Conservation (phyloP, 92 coral and sea anemone species). For the Zoanthus gigantus region DNA sequence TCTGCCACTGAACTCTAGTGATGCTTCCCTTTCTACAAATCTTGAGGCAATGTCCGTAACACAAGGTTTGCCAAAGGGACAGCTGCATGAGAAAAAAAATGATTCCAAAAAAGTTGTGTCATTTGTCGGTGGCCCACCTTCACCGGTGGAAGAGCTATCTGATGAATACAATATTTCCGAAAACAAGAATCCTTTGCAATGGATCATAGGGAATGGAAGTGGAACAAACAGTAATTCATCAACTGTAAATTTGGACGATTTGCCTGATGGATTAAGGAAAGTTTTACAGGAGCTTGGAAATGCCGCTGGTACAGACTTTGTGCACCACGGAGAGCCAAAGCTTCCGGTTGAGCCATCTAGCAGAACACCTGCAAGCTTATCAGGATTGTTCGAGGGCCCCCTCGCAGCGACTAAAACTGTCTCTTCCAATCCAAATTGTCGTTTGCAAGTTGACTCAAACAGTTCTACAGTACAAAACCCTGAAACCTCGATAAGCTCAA, state of each 20-base stretch:
- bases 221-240: slow-evolving; percentile 8
- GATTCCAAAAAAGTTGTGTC: slow-evolving; percentile 27
- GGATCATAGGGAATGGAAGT: background rate
- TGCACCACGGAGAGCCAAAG: background rate
- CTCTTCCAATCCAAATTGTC: background rate
- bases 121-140: background rate
- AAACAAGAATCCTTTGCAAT: background rate
- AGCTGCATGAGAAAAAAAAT: background rate
- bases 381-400: slow-evolving; percentile 22
- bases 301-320: slow-evolving; percentile 22
- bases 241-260: slow-evolving; percentile 14
- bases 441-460: background rate
- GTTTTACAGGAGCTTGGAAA: slow-evolving; percentile 31
- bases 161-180: slow-evolving; percentile 1
- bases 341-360: background rate
- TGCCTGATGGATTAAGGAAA: slow-evolving; percentile 29
- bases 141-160: slow-evolving; percentile 36
- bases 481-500: background rate
- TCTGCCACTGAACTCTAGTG: background rate
- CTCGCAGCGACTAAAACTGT: background rate
- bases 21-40: background rate
- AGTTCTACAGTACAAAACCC: background rate
- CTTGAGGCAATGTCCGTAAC: background rate
- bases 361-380: slow-evolving; percentile 28
- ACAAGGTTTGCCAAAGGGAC: background rate